Conservation (phyloP, 2,888 invertebrate genomes). For the Lumbricus terrestris region DNA sequence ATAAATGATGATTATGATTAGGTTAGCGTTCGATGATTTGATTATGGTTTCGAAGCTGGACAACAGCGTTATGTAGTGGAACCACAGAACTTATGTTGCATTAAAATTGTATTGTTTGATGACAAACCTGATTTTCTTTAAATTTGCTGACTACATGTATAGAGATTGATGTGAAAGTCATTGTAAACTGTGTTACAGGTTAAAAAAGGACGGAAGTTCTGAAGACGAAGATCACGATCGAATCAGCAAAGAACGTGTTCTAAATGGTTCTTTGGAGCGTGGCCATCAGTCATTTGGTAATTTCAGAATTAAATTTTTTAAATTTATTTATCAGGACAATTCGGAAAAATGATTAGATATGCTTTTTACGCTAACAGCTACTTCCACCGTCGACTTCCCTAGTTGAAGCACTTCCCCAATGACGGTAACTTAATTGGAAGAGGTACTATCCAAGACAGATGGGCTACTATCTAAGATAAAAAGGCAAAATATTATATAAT, state of each 20-base stretch:
- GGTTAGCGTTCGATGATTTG: background rate
- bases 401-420: too few species aligned
- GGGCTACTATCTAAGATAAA: too few species aligned
- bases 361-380: too few species aligned
- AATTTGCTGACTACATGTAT: background rate
- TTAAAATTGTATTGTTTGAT: background rate
- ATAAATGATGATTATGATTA: background rate
- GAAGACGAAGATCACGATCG: background rate
- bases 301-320: background rate
- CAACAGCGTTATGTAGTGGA: background rate
- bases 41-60: background rate
- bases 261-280: background rate
- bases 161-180: background rate
- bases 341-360: too few species aligned
- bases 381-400: too few species aligned
- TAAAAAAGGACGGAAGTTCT: background rate
- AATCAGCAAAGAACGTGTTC: background rate
- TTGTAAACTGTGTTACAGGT: background rate
- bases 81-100: background rate
- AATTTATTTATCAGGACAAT: background rate
- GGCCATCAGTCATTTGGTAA: background rate
- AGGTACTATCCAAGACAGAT: too few species aligned
- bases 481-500: too few species aligned
- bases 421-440: too few species aligned
- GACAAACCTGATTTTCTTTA: background rate